phyloP scores from a whole-genome alignment of 1,140 invertebrate genomes.

The Lepidurus packardi region DNA sequence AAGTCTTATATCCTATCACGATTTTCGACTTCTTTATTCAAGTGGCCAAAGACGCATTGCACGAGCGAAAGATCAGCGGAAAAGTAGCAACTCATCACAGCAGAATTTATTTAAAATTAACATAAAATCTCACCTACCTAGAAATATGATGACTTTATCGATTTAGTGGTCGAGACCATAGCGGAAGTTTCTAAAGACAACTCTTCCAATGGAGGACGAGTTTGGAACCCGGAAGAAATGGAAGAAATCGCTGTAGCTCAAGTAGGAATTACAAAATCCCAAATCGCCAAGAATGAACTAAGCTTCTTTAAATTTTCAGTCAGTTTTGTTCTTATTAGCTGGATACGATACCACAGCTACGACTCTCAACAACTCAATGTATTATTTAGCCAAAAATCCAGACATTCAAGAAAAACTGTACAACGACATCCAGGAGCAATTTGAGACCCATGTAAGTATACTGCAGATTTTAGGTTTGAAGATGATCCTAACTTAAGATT shows the following conservation, averaged over 20 bases:
- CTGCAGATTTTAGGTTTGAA: background rate
- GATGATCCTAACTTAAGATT: background rate
- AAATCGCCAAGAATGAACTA: background rate
- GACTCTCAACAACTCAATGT: slow-evolving; percentile 57
- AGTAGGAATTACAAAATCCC: background rate
- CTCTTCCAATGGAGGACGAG: background rate
- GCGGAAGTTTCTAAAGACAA: slow-evolving; percentile 17
- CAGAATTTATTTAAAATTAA: background rate
- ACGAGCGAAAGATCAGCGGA: background rate
- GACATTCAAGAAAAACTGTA: slow-evolving; percentile 49
- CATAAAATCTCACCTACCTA: background rate
- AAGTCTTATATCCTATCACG: background rate
- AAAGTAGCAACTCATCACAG: background rate
- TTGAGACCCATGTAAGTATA: slow-evolving; percentile 31
- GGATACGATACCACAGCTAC: slow-evolving; percentile 72
- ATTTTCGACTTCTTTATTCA: slow-evolving; percentile 27
- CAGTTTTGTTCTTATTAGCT: slow-evolving; percentile 62
- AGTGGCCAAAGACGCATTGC: background rate
- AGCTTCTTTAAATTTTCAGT: slow-evolving; percentile 46
- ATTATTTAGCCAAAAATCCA: slow-evolving; percentile 60
- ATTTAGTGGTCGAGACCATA: slow-evolving; percentile 17
- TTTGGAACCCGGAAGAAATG: slow-evolving; percentile 28
- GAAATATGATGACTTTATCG: slow-evolving; percentile 32
- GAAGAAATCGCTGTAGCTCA: slow-evolving; percentile 29
- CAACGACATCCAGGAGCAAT: slow-evolving; percentile 40